These are phyloP conservation scores for Ennomos erosarius DNA, from an alignment of 2,888 invertebrate genomes.

Conservation along the genomic window DNA sequence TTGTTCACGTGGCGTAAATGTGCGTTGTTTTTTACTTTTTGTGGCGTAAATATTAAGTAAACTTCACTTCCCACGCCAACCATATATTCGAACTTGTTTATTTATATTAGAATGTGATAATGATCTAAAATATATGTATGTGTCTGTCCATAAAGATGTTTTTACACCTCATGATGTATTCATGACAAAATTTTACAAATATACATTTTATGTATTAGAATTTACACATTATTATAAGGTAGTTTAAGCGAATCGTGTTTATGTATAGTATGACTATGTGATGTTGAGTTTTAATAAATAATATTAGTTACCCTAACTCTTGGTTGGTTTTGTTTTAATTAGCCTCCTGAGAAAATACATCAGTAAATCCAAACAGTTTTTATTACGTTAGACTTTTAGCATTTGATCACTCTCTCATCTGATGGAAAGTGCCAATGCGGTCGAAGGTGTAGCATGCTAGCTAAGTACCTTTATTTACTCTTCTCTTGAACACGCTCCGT, in stretches of 20 bases:
- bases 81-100: constrained; percentile 7
- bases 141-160: constrained; percentile 21
- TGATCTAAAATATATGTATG: constrained; percentile 26
- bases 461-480: too few relatives aligned
- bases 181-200: constrained; percentile 47
- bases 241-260: constrained; percentile 45
- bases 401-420: too few relatives aligned
- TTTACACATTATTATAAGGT: constrained; percentile 39
- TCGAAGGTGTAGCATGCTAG: too few relatives aligned
- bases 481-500: too few relatives aligned
- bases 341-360: too few relatives aligned
- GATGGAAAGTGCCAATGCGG: too few relatives aligned
- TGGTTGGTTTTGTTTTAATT: too few relatives aligned
- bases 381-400: too few relatives aligned
- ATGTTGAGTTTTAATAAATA: constrained; percentile 79
- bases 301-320: constrained; percentile 67
- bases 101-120: constrained; percentile 32
- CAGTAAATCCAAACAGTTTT: too few relatives aligned
- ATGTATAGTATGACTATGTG: constrained; percentile 56
- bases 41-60: too few relatives aligned
- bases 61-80: background rate
- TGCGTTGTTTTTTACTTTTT: too few relatives aligned
- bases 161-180: constrained; percentile 34
- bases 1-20: too few relatives aligned
- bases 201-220: constrained; percentile 39